These are phyloP conservation scores for Deilephila porcellus DNA, from an alignment of 2,888 invertebrate genomes.

Conservation along the genomic window DNA sequence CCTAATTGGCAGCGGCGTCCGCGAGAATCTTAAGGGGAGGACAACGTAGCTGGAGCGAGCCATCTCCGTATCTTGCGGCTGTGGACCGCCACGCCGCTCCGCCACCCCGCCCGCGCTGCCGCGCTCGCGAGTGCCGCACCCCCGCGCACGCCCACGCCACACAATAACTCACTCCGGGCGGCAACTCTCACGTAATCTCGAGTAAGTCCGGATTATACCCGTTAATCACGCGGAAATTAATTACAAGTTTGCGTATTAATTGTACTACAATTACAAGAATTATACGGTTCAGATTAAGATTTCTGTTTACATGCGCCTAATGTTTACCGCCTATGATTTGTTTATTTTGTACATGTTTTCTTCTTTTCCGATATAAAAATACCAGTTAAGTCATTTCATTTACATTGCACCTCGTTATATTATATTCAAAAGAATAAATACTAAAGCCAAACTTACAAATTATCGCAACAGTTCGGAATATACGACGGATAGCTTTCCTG, in stretches of 20 bases:
- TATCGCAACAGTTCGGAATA: background rate
- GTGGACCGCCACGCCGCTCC: conserved; percentile 64
- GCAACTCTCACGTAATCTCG: conserved; percentile 79
- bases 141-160: conserved; percentile 65
- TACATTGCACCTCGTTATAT: background rate
- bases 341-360: background rate
- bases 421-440: background rate
- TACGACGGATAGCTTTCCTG: background rate
- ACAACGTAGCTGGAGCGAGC: conserved; percentile 74
- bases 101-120: conserved; percentile 50
- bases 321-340: background rate
- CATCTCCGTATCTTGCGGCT: conserved; percentile 75
- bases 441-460: background rate
- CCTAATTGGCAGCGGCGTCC: conserved; percentile 85
- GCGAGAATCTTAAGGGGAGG: conserved; percentile 85
- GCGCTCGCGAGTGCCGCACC: conserved; percentile 55
- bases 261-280: conserved; percentile 80
- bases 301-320: conserved; percentile 21
- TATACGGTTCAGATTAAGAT: conserved; percentile 58
- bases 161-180: conserved; percentile 79
- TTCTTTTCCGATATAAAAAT: background rate
- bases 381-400: background rate
- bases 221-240: conserved; percentile 84
- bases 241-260: conserved; percentile 84
- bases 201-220: conserved; percentile 83